Conservation (phyloP, 2,888 invertebrate genomes). For the Steinernema scapterisci region DNA sequence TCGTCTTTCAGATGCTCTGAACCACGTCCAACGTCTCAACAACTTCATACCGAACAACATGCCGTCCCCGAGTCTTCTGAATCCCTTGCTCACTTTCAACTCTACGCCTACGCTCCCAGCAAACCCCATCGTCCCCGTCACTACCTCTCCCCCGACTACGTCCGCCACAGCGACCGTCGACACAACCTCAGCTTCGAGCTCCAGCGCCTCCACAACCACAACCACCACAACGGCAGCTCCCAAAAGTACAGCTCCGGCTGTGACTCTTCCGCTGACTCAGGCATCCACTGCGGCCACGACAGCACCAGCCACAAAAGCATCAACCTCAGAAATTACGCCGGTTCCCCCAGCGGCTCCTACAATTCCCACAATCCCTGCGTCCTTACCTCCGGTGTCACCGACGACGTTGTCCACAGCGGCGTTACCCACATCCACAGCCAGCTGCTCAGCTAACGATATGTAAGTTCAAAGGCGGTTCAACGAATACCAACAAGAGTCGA, state of each 20-base stretch:
- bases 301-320: too few species aligned
- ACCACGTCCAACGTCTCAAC: conserved; percentile 11
- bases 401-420: not conserved
- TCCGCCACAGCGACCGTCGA: not conserved
- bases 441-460: conserved; percentile 17
- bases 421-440: not conserved
- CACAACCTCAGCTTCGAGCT: not conserved
- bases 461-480: not conserved
- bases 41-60: conserved; percentile 27
- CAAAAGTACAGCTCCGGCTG: not conserved
- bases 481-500: not conserved
- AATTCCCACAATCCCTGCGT: not conserved
- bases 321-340: not conserved
- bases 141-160: not conserved
- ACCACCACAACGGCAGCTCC: not conserved
- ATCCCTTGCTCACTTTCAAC: not conserved
- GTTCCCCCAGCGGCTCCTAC: not conserved
- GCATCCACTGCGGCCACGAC: too few species aligned
- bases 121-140: not conserved
- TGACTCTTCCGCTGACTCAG: too few species aligned
- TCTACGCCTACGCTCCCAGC: not conserved
- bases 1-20: conserved; percentile 3
- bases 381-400: not conserved
- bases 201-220: not conserved
- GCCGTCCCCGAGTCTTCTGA: conserved; percentile 9